A percentile compares a stretch with the other conserved stretches of the same genome.
These are phyloP conservation scores for Drosophila mimica DNA, from an alignment of 2,888 invertebrate genomes.

Conservation along the genomic window DNA sequence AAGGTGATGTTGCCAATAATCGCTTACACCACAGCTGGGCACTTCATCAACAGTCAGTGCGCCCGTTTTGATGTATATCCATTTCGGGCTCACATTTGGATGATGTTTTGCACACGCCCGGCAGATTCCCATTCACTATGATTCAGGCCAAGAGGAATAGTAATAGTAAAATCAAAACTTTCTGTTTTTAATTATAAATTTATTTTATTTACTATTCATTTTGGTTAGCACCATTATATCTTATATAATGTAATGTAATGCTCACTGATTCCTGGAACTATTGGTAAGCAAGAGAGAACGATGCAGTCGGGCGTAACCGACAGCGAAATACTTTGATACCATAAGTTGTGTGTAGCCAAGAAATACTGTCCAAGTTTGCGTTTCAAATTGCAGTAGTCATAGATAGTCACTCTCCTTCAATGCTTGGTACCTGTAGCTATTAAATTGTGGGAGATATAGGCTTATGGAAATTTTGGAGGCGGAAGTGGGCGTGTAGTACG, in stretches of 20 bases:
- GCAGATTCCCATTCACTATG: slow-evolving; percentile 25
- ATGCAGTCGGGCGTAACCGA: no score
- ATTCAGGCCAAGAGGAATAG: neutral
- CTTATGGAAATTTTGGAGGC: no score
- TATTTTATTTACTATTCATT: neutral
- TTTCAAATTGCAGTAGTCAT: no score
- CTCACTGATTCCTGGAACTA: neutral
- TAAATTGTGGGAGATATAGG: no score
- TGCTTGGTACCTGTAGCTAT: no score
- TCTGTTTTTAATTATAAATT: neutral
- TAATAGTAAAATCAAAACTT: neutral
- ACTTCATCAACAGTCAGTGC: slow-evolving; percentile 54
- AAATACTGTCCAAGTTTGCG: no score
- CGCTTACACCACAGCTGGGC: slow-evolving; percentile 68
- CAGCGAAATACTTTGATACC: no score
- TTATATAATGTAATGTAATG: neutral
- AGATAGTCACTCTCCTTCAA: no score
- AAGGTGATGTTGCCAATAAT: neutral
- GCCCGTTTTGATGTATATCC: slow-evolving; percentile 50
- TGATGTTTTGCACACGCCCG: slow-evolving; percentile 67
- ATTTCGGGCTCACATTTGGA: slow-evolving; percentile 58
- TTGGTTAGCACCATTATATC: neutral
- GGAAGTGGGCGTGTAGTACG: no score
- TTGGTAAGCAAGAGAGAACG: neutral
- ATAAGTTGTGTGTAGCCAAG: no score